Base-by-base conservation (phyloP, 2,888 invertebrate species). In the Ichneumoninae sp. region DNA sequence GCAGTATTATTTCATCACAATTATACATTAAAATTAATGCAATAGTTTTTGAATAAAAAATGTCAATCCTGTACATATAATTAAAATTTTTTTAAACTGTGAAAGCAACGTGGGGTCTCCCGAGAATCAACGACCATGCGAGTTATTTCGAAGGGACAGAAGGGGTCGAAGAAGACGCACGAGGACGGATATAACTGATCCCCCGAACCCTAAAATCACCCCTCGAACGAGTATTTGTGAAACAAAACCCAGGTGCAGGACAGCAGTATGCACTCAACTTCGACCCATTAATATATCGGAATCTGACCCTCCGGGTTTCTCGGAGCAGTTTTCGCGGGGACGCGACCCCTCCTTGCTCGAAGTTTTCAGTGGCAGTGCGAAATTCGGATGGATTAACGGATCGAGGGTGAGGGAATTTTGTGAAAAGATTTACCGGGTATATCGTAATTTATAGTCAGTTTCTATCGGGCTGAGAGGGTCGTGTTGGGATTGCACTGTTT, bases 231-330 rank as follows among this genome's bases (percentile, higher is more conserved):
- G 69, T 68, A 63, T 74, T 33, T 80, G 50, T 33, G 16, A 73
- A 73, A 16, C 63, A 44, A 63, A 74, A 33, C 83, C 68, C 84
- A 88, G 86, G 83, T 88, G 85, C 81, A 70, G 66, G 76, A 76
- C 86, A 86, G 30, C 65, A 83, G 70, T 83, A 85, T 73, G 83
- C 74, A 83, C 80, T 81, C 75, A 71, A 73, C 81, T 83, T 87
- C 76, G 82, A 85, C 77, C 82, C 85, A 85, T 86, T 85, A 85
- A 88, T 85, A 88, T 85, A 82, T 30, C 54, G 60, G 78, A 86
- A 87, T 86, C 73, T 71, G 82, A 83, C 83, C 84, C 87, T 83
- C 66, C 40, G 44, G 10, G 10, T 7, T 57, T 57, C 36, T 22
- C 57, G 22, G 65, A 26, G n/a, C 30, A 47, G 30, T 36, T 66